Evolutionary conservation across 1,140 invertebrate species (phyloP).

Genomic region (Neoseiulus cucumeris): DNA sequence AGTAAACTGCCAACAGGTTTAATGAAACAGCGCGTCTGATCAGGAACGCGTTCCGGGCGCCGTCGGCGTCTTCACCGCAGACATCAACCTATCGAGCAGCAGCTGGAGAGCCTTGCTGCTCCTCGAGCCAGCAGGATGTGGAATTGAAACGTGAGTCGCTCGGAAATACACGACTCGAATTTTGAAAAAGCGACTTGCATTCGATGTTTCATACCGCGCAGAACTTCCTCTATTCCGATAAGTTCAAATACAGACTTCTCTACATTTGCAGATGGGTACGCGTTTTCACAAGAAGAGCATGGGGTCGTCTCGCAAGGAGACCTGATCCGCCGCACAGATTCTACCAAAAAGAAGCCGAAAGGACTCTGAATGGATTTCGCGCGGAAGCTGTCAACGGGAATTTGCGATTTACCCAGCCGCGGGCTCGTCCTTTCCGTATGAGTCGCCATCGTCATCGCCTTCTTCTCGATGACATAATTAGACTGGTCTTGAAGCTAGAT

Average conservation of each 20-base stretch:
- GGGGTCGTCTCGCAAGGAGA: constrained; percentile 50
- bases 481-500: no score
- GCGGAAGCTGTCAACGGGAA: no score
- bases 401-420: no score
- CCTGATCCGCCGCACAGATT: constrained; percentile 13
- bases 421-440: no score
- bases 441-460: no score
- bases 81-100: constrained; percentile 17
- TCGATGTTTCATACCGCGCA: constrained; percentile 12
- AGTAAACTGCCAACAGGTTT: constrained; percentile 40
- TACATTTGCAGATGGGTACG: constrained; percentile 65
- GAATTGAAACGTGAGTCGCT: constrained; percentile 70
- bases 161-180: neutral
- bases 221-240: constrained; percentile 12
- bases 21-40: constrained; percentile 83
- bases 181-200: constrained; percentile 4
- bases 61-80: constrained; percentile 30
- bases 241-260: constrained; percentile 15
- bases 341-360: neutral
- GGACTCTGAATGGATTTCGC: neutral
- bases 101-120: constrained; percentile 19
- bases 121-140: constrained; percentile 40
- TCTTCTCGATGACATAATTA: no score
- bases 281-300: constrained; percentile 96
- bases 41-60: constrained; percentile 70